phyloP scores from a whole-genome alignment of 2,797 vertebrate species.

The Cynodonichthys magdalenae region DNA sequence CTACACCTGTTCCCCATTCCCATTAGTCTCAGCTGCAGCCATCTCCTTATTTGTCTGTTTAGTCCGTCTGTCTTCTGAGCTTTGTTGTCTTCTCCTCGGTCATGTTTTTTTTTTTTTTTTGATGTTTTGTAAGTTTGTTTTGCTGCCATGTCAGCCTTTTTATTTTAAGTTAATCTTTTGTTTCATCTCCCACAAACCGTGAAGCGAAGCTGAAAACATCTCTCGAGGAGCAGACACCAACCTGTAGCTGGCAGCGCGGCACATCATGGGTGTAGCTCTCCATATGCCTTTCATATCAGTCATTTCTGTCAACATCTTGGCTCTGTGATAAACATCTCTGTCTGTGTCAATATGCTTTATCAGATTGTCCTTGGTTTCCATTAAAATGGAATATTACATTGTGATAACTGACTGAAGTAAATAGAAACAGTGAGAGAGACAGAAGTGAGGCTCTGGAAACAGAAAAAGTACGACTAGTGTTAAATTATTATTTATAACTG shows the following conservation, averaged over 20 bases:
- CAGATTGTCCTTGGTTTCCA: not conserved
- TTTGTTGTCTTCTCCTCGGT: not conserved
- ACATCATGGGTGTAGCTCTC: constrained; percentile 12
- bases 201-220: not conserved
- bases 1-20: too few relatives aligned
- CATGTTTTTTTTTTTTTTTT: not conserved
- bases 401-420: not conserved
- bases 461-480: too few relatives aligned
- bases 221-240: constrained; percentile 3
- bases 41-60: too few relatives aligned
- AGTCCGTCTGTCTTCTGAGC: not conserved
- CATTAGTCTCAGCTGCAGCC: too few relatives aligned
- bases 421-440: not conserved
- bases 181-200: too few relatives aligned
- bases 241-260: constrained; percentile 26
- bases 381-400: not conserved
- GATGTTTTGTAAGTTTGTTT: not conserved
- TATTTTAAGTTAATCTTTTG: too few relatives aligned
- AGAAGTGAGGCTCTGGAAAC: not conserved
- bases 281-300: constrained; percentile 4
- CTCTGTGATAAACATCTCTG: constrained; percentile 1
- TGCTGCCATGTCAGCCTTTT: too few relatives aligned
- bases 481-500: too few relatives aligned
- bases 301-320: not conserved
- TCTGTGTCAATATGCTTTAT: not conserved